Conservation (phyloP, 2,797 vertebrate species). For the Propithecus perrieri region DNA sequence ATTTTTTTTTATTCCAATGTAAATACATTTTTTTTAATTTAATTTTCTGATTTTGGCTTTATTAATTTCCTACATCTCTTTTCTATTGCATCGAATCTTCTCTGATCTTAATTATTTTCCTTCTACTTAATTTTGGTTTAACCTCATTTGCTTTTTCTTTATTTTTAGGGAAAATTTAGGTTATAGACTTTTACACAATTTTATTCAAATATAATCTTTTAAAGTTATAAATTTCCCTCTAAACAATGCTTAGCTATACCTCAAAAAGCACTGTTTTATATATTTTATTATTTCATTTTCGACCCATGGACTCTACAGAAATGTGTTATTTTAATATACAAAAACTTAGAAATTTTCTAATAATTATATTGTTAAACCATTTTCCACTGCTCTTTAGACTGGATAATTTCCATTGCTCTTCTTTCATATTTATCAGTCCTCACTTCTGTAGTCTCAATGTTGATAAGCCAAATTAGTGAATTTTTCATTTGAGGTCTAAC, state of each 20-base stretch:
- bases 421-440: not conserved
- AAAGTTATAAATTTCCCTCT: not conserved
- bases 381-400: not conserved
- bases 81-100: not conserved
- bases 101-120: not conserved
- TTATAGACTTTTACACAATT: not conserved
- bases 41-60: not conserved
- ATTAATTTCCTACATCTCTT: not conserved
- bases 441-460: not conserved
- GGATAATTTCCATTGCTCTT: not conserved
- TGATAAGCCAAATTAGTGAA: not conserved
- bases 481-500: not conserved
- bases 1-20: not conserved
- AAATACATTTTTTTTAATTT: not conserved
- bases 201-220: not conserved
- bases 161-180: not conserved
- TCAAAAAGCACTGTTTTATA: not conserved
- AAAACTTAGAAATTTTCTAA: not conserved
- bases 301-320: not conserved
- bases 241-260: not conserved
- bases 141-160: not conserved
- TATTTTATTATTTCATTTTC: not conserved
- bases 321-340: not conserved
- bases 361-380: not conserved
- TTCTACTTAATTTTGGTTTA: not conserved